Conservation (phyloP, 37 sponge, comb jelly and placozoan genomes). For the Chondrosia reniformis region DNA sequence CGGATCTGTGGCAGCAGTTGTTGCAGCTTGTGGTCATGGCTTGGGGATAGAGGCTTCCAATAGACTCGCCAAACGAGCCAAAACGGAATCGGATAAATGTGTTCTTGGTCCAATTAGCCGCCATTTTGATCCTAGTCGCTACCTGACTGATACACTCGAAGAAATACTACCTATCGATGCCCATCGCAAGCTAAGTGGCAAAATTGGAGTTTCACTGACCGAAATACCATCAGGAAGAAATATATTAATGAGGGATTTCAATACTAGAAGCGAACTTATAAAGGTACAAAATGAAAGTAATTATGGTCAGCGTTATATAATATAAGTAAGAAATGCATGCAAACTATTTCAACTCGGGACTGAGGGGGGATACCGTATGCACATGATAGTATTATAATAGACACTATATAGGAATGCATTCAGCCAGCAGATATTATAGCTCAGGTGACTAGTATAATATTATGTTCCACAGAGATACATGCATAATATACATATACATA, state of each 20-base stretch:
- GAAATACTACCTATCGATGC: constrained; percentile 56
- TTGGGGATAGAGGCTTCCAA: constrained; percentile 25
- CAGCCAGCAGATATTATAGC: too few species aligned
- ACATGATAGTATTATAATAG: too few species aligned
- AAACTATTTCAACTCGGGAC: too few species aligned
- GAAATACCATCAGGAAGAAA: constrained; percentile 28
- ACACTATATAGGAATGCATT: too few species aligned
- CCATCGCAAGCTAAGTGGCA: constrained; percentile 35
- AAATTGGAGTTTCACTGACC: constrained; percentile 57
- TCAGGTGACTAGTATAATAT: background rate
- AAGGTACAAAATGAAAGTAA: constrained; percentile 21
- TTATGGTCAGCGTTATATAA: too few species aligned
- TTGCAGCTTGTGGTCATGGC: background rate
- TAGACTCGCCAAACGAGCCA: constrained; percentile 7
- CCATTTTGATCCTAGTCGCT: constrained; percentile 37
- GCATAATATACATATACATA: background rate
- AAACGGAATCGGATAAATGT: constrained; percentile 23
- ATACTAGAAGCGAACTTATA: constrained; percentile 68
- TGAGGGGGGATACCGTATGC: too few species aligned
- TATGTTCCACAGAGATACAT: background rate
- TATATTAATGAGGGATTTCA: constrained; percentile 67
- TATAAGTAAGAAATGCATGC: too few species aligned
- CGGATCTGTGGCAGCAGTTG: constrained; percentile 63
- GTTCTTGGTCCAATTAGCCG: constrained; percentile 47
- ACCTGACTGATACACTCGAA: constrained; percentile 39